Conservation (phyloP, 2,888 invertebrate species). For the Chymomyza caudatula region DNA sequence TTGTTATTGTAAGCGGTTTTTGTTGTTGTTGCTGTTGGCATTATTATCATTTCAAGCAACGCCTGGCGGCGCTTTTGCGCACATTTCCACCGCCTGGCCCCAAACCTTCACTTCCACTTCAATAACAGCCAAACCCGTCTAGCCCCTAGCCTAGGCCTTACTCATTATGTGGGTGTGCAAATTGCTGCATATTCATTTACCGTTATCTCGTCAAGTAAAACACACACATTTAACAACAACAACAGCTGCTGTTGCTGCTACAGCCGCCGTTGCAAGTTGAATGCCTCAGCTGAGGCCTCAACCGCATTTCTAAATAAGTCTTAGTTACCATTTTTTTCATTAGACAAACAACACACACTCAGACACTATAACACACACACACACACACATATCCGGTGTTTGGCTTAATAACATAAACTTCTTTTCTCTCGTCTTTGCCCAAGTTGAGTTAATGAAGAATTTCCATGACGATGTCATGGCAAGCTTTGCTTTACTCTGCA, state of each 20-base stretch:
- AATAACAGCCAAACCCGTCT: not conserved
- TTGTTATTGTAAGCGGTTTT: conserved; percentile 16
- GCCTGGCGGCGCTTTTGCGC: conserved; percentile 39
- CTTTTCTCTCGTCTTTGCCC: conserved; percentile 49
- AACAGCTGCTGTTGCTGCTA: conserved; percentile 25
- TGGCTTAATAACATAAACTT: conserved; percentile 71
- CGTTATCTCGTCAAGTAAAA: conserved; percentile 70
- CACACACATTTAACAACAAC: conserved; percentile 55
- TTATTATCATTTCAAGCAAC: conserved; percentile 57
- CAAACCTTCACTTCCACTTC: not conserved
- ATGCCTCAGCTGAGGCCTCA: conserved; percentile 2
- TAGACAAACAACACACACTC: not conserved
- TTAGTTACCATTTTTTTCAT: conserved; percentile 5
- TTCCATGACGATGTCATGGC: conserved; percentile 62
- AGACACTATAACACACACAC: not conserved
- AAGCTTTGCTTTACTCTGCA: not conserved
- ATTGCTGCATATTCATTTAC: conserved; percentile 73
- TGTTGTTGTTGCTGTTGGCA: conserved; percentile 23
- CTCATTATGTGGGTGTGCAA: conserved; percentile 73
- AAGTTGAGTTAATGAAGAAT: conserved; percentile 73
- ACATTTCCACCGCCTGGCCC: not conserved
- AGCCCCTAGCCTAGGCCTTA: conserved; percentile 13
- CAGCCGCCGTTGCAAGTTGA: not conserved
- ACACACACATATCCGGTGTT: not conserved
- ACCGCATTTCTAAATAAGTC: conserved; percentile 17